Base-by-base conservation (phyloP, 2,888 invertebrate genomes). In the Trichogramma evanescens region DNA sequence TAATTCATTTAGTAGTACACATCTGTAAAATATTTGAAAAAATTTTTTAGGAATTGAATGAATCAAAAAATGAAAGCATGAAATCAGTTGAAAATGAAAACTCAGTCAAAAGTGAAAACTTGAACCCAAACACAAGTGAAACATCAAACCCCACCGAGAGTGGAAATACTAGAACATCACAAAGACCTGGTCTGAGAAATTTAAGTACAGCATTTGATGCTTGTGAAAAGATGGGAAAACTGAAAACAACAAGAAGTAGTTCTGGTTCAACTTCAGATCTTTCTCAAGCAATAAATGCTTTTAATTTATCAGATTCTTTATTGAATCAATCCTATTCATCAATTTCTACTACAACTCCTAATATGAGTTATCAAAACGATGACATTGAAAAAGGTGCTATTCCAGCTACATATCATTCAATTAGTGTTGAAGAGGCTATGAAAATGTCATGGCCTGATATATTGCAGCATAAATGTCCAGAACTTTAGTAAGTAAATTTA, bases 401-500 rank as follows among this genome's bases (percentile, higher is more conserved):
- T 46, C 68, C 79, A 50, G 66, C 79, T 42, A 62, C 77, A 50
- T 78, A 74, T 66, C 69, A 68, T 26, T 75, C 74, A 3, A 61
- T 68, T 9, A 53, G 38, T 43, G 66, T 72, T 10, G 80, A 82
- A 54, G 82, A 81, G 40, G 74, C 70, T 8, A 74, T 78, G 26
- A 73, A 73, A 40, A 67, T 74, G 38, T 49, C 69, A 1, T 91
- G 87, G 86, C 86, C 88, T 3, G 80, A 85, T 54, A 76, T 85
- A 13, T 75, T 85, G 56, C 80, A 83, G 63, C 84, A 84, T 66
- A 83, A 85, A 73, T 82, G 83, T 72, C 84, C 87, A 79, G 90
- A 89, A 71, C 81, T 91, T 62, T 83, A 88, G 89, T 90, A 78
- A 84, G 85, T 84, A 74, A 66, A 63, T 51, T 41, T 9, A 44